Evolutionary conservation across 2,888 invertebrate genomes (phyloP), one percentile per base, ranked within the genome.

Genomic region (Bombylius discolor): DNA sequence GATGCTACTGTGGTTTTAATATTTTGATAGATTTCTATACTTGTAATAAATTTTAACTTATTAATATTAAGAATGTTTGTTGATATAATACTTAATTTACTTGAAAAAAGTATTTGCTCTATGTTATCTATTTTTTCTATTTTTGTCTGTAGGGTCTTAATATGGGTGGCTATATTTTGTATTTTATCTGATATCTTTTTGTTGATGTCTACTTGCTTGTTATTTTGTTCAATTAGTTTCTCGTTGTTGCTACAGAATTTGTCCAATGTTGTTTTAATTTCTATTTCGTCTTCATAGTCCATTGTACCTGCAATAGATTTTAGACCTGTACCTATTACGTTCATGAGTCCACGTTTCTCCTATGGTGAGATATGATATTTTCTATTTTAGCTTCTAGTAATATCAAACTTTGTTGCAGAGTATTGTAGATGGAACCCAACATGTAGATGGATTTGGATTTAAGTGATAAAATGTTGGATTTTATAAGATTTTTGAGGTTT

Each of bases 241-340:
- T 36, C 6, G 36, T 47, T 47, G 14, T 57, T 49, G 5, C 5
- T 12, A 31, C 8, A 36, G 12, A 52, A n/a, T 36, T 34, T 9
- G 5, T 52, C 52, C 47, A 52, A 33, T 36, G 36, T 47, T 8
- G 45, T 46, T 33, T 34, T 47, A 6, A 52, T 52, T 47, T 47
- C 34, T 47, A 47, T 5, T 47, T 52, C 52, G 11, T 47, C 52
- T 4, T 45, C 14, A 36, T 47, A n/a, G 36, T 52, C 52, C 47
- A 52, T 52, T 11, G 52, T 52, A 4, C 52, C 52, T 14, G 52
- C 52, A 12, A 52, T 52, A 23, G 49, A 55, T 45, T 57, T 57
- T 1, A 55, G 44, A 46, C 54, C 57, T 36, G 23, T 57, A 3
- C 57, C 57, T 48, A 55, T 13, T 5, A 57, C 14, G 8, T 57